Conservation (phyloP, 2,113 vertebrate species). For the Scortum barcoo region DNA sequence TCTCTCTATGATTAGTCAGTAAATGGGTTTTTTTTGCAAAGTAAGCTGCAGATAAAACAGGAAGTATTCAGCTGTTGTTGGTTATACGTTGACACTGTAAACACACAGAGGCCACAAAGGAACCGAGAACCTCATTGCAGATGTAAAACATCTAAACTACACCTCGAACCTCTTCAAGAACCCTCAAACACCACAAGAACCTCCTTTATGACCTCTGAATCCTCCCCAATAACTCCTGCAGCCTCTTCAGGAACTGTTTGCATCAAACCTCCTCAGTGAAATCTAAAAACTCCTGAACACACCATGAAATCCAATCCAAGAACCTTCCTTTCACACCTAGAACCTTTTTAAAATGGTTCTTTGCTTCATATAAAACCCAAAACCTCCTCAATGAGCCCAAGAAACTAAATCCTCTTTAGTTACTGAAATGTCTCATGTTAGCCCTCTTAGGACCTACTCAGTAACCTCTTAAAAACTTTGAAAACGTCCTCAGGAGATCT, state of each 20-base stretch:
- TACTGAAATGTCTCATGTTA: too few relatives aligned
- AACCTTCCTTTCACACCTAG: too few relatives aligned
- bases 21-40: constrained; percentile 51
- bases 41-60: constrained; percentile 56
- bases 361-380: background rate
- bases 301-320: too few relatives aligned
- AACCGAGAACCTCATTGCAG: too few relatives aligned
- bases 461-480: too few relatives aligned
- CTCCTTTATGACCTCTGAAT: background rate
- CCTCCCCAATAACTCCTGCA: too few relatives aligned
- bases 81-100: background rate
- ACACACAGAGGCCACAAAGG: background rate
- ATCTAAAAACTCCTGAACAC: background rate
- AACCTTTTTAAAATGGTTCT: background rate
- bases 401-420: too few relatives aligned
- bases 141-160: background rate
- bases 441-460: too few relatives aligned
- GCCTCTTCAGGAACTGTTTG: too few relatives aligned
- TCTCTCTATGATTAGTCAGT: constrained; percentile 45
- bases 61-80: constrained; percentile 3
- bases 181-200: background rate
- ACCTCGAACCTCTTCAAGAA: background rate
- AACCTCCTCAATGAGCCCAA: background rate
- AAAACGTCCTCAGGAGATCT: too few relatives aligned
- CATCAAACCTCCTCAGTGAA: too few relatives aligned